These are phyloP conservation scores for Sycophaga agraensis DNA, from an alignment of 1,140 invertebrate species.

Conservation along the genomic window DNA sequence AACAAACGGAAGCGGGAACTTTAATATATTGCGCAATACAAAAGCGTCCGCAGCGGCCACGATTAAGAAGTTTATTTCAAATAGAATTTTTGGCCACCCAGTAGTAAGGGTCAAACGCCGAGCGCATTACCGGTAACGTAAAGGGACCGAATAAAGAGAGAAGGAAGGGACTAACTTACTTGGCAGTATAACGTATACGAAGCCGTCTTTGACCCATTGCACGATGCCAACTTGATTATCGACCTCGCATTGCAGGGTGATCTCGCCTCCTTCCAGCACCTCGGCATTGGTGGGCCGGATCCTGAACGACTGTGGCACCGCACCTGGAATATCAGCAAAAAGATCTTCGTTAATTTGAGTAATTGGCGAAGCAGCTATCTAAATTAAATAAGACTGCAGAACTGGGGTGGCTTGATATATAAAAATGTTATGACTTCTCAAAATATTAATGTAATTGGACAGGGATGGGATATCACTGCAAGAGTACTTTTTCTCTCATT, in stretches of 20 bases:
- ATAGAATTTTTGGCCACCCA: neutral
- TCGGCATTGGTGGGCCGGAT: slow-evolving; percentile 74
- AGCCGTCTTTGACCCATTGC: slow-evolving; percentile 94
- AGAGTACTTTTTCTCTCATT: too few species aligned
- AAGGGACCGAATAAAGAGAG: slow-evolving; percentile 14
- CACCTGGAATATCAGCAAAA: slow-evolving; percentile 33
- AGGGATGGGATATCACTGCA: too few species aligned
- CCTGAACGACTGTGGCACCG: slow-evolving; percentile 71
- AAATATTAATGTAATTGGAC: too few species aligned
- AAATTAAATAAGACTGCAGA: too few species aligned
- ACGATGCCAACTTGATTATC: slow-evolving; percentile 80
- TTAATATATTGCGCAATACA: too few species aligned
- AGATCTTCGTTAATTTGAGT: neutral
- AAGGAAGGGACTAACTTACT: slow-evolving; percentile 42
- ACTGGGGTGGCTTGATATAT: too few species aligned
- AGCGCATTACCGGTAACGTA: neutral
- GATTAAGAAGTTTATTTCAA: neutral
- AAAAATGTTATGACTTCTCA: too few species aligned
- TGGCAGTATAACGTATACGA: slow-evolving; percentile 74
- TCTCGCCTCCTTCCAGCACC: slow-evolving; percentile 80
- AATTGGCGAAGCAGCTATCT: too few species aligned
- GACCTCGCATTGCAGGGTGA: slow-evolving; percentile 82
- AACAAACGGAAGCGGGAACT: too few species aligned
- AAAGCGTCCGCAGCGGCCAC: too few species aligned
- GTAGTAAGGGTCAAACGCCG: neutral